phyloP scores from a whole-genome alignment of 37 sponge, comb jelly and placozoan species.

The Crambe crambe region DNA sequence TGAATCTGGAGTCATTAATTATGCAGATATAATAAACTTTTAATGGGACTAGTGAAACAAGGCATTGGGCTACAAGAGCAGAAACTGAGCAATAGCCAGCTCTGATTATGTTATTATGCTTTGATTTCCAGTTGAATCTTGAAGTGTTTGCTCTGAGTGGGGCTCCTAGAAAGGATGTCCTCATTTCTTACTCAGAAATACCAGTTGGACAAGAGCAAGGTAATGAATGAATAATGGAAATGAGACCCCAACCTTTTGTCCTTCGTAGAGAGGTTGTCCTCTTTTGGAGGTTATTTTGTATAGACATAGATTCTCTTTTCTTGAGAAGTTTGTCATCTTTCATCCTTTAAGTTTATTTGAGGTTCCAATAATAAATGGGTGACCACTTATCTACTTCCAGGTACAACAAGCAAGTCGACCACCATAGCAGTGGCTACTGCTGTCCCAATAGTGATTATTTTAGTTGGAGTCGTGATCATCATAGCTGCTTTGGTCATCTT shows the following conservation, averaged over 20 bases:
- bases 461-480: not conserved
- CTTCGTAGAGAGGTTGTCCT: not conserved
- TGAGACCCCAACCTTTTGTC: not conserved
- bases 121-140: not conserved
- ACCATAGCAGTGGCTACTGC: not conserved
- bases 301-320: too few species aligned
- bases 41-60: too few species aligned
- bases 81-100: too few species aligned
- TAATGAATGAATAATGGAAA: not conserved
- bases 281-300: too few species aligned
- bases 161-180: not conserved
- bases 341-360: too few species aligned
- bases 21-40: too few species aligned
- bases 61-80: too few species aligned
- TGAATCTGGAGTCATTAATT: too few species aligned
- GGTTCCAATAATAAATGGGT: too few species aligned
- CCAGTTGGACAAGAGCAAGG: not conserved
- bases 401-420: not conserved
- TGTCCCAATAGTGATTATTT: not conserved
- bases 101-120: too few species aligned
- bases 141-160: not conserved
- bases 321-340: too few species aligned
- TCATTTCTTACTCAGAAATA: conserved; percentile 6
- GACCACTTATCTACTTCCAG: too few species aligned
- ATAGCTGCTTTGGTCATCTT: not conserved